Conservation (phyloP, 2,113 vertebrate species). For the Pachypanchax playfairii region DNA sequence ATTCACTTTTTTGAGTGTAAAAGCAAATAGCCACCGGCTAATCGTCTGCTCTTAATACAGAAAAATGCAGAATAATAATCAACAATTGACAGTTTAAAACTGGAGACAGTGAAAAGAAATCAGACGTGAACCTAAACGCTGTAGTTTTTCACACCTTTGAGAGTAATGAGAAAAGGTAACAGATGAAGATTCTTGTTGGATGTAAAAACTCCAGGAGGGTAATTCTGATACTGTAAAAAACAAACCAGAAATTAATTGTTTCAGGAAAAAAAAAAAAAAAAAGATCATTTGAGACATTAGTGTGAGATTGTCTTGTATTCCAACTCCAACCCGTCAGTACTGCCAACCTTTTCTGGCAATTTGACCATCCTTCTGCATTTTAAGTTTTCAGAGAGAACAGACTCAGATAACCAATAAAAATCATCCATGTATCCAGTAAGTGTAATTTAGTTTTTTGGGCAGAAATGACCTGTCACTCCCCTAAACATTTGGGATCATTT, state of each 20-base stretch:
- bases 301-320: background rate
- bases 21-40: too few relatives aligned
- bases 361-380: constrained; percentile 33
- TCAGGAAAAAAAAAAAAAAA: background rate
- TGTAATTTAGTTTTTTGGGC: constrained; percentile 9
- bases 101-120: background rate
- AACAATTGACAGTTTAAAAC: background rate
- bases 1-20: too few relatives aligned
- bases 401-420: constrained; percentile 4
- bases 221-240: background rate
- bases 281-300: background rate
- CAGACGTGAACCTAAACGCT: background rate
- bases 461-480: constrained; percentile 21
- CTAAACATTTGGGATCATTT: constrained; percentile 19
- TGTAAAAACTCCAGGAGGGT: background rate
- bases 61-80: background rate
- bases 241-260: background rate
- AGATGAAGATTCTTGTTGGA: too few relatives aligned
- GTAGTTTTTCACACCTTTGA: background rate
- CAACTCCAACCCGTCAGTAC: constrained; percentile 24
- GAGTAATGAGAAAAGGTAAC: too few relatives aligned
- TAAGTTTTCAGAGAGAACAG: constrained; percentile 10
- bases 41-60: too few relatives aligned
- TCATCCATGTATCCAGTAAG: background rate
- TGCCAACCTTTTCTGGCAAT: constrained; percentile 37